Percentiles rank a stretch among this genome's conserved stretches.
phyloP scores from a whole-genome alignment of 2,113 vertebrate species.

The Petroica traversi region DNA sequence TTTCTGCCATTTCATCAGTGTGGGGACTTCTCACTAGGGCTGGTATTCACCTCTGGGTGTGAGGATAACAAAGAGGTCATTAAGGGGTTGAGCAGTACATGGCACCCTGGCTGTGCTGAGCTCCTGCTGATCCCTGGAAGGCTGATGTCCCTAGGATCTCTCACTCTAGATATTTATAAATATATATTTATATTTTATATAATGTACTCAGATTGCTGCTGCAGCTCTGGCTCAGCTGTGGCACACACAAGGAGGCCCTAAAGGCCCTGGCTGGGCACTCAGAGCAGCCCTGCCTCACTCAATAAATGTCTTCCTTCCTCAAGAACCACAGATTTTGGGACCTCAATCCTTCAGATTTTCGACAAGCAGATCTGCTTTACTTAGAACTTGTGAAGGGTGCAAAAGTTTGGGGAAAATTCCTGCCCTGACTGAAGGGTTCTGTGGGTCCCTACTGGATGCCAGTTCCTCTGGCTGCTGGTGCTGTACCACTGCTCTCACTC shows the following conservation, averaged over 20 bases:
- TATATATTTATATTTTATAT: not conserved
- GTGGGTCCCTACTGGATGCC: not conserved
- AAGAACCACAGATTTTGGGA: not conserved
- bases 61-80: not conserved
- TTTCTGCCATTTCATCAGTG: not conserved
- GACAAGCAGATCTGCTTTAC: not conserved
- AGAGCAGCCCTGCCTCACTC: not conserved
- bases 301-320: not conserved
- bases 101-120: not conserved
- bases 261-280: not conserved
- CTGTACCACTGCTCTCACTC: not conserved
- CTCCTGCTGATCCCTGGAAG: not conserved
- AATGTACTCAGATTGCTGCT: not conserved
- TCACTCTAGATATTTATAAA: not conserved
- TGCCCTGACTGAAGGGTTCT: not conserved
- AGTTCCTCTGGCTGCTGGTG: not conserved
- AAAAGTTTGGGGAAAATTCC: not conserved
- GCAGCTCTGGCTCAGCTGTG: not conserved
- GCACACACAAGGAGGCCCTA: rapidly evolving
- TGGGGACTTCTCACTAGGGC: not conserved
- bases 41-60: not conserved
- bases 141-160: not conserved
- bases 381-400: not conserved
- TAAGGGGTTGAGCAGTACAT: not conserved
- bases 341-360: not conserved